Percentiles rank a stretch among this genome's conserved stretches.
Conservation (phyloP, 37 sponge, comb jelly and placozoan genomes). For the Eunapius fragilis region DNA sequence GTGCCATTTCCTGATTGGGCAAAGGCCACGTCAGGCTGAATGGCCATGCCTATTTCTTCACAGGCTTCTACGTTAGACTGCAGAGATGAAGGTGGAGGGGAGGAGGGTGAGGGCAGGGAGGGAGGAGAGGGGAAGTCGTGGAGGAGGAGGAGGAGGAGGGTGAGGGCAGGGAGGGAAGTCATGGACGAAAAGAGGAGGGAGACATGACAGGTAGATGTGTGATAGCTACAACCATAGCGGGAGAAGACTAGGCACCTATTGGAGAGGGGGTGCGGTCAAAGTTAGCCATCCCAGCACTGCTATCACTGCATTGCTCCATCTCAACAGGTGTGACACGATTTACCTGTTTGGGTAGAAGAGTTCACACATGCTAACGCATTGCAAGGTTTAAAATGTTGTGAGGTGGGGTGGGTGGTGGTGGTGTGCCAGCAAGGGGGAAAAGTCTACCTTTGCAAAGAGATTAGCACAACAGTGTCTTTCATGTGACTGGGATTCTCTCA, state of each 20-base stretch:
- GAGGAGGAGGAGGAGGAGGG: background rate
- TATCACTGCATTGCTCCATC: background rate
- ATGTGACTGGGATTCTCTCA: background rate
- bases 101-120: background rate
- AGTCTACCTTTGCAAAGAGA: background rate
- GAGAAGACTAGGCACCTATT: no score
- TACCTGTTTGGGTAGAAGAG: slow-evolving; percentile 6
- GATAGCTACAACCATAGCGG: no score
- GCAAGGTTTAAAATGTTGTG: no score
- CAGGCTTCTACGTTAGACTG: background rate
- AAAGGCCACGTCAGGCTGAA: no score
- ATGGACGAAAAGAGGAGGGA: no score
- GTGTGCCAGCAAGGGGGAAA: background rate
- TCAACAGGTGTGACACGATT: slow-evolving; percentile 28
- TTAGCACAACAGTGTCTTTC: background rate
- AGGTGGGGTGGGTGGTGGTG: background rate
- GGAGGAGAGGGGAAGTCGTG: background rate
- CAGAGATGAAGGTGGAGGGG: background rate
- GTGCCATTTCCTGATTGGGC: background rate
- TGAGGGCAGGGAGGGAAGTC: background rate
- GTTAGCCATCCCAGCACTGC: slow-evolving; percentile 43
- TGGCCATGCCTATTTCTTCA: background rate
- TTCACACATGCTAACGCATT: no score
- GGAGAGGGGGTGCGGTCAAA: slow-evolving; percentile 53
- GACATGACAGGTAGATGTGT: background rate